Conservation (phyloP, 2,113 vertebrate species). For the Genyomyrus donnyi region DNA sequence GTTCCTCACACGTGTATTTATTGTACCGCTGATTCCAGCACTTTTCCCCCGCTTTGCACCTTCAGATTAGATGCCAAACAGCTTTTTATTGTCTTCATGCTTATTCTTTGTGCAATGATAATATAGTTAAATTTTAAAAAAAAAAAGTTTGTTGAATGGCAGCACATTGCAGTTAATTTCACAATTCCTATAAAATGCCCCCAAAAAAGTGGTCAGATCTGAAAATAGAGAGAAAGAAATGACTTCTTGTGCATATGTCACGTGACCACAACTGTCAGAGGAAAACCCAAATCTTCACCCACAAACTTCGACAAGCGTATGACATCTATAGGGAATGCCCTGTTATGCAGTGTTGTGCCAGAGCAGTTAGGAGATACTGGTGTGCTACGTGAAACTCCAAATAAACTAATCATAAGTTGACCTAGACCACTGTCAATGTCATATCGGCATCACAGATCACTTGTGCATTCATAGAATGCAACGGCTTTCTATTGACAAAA, state of each 20-base stretch:
- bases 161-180: background rate
- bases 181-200: background rate
- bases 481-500: background rate
- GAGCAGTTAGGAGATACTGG: background rate
- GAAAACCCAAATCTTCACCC: background rate
- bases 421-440: background rate
- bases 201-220: background rate
- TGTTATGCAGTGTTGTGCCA: background rate
- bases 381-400: background rate
- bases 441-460: background rate
- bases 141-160: background rate
- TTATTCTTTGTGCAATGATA: background rate
- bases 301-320: background rate
- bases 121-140: background rate
- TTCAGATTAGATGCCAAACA: background rate
- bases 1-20: background rate
- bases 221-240: background rate
- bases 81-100: background rate
- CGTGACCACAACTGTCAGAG: background rate
- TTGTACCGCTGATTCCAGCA: background rate
- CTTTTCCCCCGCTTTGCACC: background rate
- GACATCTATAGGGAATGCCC: background rate
- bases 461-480: background rate
- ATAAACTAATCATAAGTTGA: background rate
- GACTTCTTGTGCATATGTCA: background rate